Evolutionary conservation across 1,140 invertebrate genomes (phyloP).

Genomic region (Drosophila quadrilineata): DNA sequence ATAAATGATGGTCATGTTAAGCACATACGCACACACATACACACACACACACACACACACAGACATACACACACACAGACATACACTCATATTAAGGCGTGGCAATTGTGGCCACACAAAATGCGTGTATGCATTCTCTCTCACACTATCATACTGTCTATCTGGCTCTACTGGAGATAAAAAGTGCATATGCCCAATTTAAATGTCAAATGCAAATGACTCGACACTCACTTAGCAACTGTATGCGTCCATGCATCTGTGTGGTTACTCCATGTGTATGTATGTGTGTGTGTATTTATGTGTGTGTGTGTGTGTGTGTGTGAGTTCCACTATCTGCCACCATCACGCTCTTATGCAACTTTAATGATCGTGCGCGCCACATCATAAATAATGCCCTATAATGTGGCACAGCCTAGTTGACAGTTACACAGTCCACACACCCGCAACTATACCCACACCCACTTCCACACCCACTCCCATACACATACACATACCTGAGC

Average conservation of each 20-base stretch:
- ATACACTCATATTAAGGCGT: neutral
- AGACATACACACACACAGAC: neutral
- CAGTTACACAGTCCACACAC: neutral
- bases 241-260: neutral
- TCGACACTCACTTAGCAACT: neutral
- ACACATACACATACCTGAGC: neutral
- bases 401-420: conserved; percentile 27
- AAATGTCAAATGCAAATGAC: conserved; percentile 50
- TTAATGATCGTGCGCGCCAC: conserved; percentile 41
- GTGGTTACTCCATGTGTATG: neutral
- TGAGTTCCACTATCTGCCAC: neutral
- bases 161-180: too few species aligned
- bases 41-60: conserved; percentile 1
- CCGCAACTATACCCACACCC: neutral
- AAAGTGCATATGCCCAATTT: conserved; percentile 44
- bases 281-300: too few species aligned
- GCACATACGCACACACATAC: conserved; percentile 10
- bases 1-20: conserved; percentile 50
- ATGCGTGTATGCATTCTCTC: conserved; percentile 47
- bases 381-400: conserved; percentile 34
- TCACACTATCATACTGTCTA: too few species aligned
- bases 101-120: conserved; percentile 34
- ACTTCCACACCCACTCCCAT: neutral
- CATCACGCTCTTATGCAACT: conserved; percentile 20
- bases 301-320: neutral